Evolutionary conservation across 1,140 invertebrate genomes (phyloP).

Genomic region (Nymphalis io): DNA sequence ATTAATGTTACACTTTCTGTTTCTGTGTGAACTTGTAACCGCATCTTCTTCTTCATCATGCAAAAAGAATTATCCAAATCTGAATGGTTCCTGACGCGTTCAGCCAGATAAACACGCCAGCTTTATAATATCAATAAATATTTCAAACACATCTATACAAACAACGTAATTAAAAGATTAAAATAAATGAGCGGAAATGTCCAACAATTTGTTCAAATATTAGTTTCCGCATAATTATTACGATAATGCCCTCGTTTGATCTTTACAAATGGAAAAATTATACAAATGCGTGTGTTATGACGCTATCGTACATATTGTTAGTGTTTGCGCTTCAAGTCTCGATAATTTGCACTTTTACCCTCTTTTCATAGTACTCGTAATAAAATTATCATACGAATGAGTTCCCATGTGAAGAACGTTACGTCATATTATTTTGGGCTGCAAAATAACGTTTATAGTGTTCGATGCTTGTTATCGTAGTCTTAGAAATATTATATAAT

Average conservation of each 20-base stretch:
- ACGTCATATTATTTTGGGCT: conserved; percentile 13
- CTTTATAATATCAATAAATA: too few relatives aligned
- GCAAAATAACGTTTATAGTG: background rate
- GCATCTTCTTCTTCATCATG: too few relatives aligned
- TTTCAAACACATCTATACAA: background rate
- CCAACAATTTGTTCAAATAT: conserved; percentile 39
- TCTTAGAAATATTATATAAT: background rate
- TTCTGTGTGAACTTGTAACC: too few relatives aligned
- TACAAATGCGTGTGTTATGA: conserved; percentile 62
- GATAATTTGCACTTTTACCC: conserved; percentile 70
- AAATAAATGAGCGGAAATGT: conserved; percentile 16
- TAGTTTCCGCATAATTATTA: conserved; percentile 50
- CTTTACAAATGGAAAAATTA: conserved; percentile 65
- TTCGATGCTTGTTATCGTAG: background rate
- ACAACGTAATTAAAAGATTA: background rate
- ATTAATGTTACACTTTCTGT: too few relatives aligned
- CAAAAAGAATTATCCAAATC: too few relatives aligned
- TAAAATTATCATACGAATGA: conserved; percentile 75
- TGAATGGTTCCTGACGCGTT: too few relatives aligned
- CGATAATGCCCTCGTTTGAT: conserved; percentile 43
- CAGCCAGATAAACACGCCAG: too few relatives aligned
- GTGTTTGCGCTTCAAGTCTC: conserved; percentile 37
- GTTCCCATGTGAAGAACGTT: conserved; percentile 33
- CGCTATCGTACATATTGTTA: conserved; percentile 50
- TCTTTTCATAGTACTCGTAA: conserved; percentile 62